Evolutionary conservation across 2,113 vertebrate genomes (phyloP).

Genomic region (Hoplias malabaricus): DNA sequence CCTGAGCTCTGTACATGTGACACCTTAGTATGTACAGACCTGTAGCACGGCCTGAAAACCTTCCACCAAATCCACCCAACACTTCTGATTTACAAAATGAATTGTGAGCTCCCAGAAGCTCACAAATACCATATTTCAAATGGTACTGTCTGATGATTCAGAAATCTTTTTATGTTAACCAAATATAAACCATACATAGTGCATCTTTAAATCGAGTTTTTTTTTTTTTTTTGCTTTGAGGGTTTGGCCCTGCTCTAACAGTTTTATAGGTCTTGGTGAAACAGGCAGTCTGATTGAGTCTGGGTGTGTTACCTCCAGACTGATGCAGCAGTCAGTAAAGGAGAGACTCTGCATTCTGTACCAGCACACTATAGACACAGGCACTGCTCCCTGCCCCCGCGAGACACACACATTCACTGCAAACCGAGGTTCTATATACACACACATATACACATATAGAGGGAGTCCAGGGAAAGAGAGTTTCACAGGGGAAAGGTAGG

Average conservation of each 20-base stretch:
- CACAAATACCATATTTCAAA: too few species aligned
- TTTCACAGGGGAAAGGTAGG: constrained; percentile 37
- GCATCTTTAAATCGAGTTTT: background rate
- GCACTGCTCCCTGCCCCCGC: constrained; percentile 80
- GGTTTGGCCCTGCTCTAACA: background rate
- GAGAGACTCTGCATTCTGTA: constrained; percentile 83
- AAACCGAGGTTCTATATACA: constrained; percentile 80
- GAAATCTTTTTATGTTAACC: too few species aligned
- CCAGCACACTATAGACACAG: constrained; percentile 83
- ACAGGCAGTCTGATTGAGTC: constrained; percentile 50
- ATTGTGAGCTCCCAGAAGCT: too few species aligned
- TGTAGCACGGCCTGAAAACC: too few species aligned
- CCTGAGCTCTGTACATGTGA: too few species aligned
- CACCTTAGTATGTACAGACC: too few species aligned
- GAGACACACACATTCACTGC: constrained; percentile 79
- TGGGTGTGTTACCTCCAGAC: constrained; percentile 83
- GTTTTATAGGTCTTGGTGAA: background rate
- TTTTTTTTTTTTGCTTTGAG: background rate
- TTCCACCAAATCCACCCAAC: too few species aligned
- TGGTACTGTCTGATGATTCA: too few species aligned
- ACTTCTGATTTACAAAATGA: too few species aligned
- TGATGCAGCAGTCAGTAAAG: constrained; percentile 85
- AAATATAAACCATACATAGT: too few species aligned
- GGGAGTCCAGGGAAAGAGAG: constrained; percentile 57
- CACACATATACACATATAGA: constrained; percentile 53